phyloP scores from a whole-genome alignment of 1,140 invertebrate genomes.

The Matsumurasca onukii region DNA sequence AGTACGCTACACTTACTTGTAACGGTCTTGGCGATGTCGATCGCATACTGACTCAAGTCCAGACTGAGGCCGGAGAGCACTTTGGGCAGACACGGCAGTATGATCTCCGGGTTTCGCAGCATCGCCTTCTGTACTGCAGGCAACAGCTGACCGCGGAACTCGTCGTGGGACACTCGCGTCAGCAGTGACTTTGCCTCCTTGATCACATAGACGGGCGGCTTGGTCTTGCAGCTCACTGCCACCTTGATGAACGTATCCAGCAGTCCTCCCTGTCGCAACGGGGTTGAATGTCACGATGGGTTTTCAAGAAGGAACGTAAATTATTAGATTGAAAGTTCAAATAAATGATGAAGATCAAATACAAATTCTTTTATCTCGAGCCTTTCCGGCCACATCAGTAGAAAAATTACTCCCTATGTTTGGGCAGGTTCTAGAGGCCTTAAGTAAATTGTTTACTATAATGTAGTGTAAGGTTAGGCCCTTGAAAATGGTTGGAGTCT shows the following conservation, averaged over 20 bases:
- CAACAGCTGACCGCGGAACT: constrained; percentile 74
- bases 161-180: constrained; percentile 62
- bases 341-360: no score
- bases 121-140: constrained; percentile 90
- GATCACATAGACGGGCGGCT: constrained; percentile 69
- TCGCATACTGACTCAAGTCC: constrained; percentile 76
- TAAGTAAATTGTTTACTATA: no score
- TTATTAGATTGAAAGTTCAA: no score
- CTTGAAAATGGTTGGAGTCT: no score
- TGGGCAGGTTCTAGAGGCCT: no score
- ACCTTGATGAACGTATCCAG: constrained; percentile 78
- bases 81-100: constrained; percentile 75
- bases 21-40: constrained; percentile 80
- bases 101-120: constrained; percentile 91
- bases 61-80: constrained; percentile 70
- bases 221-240: constrained; percentile 75
- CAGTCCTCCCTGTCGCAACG: constrained; percentile 47
- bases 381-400: no score
- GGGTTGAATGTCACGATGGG: no score
- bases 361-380: no score
- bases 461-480: no score
- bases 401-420: no score
- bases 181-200: constrained; percentile 64
- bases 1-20: constrained; percentile 69
- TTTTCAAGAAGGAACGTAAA: no score